Conservation (phyloP, 1,140 invertebrate species). For the Drosophila busckii region DNA sequence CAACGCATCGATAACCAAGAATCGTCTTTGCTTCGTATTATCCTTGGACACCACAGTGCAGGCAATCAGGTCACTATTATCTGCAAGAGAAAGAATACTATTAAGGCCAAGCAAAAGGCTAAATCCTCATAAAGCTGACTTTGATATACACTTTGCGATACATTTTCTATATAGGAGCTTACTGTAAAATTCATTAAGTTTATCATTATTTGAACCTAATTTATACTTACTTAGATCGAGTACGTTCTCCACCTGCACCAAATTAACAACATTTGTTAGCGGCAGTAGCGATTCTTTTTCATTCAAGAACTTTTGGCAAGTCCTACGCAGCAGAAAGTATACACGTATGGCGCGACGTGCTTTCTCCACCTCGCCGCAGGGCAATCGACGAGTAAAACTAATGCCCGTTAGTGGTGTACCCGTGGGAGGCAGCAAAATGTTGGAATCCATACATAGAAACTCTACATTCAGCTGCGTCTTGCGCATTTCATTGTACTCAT, state of each 20-base stretch:
- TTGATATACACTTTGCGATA: too few species aligned
- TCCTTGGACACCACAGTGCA: conserved; percentile 96
- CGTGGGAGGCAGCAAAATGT: conserved; percentile 96
- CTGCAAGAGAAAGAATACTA: too few species aligned
- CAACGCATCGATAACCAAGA: conserved; percentile 95
- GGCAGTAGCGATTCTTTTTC: conserved; percentile 93
- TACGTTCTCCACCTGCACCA: conserved; percentile 94
- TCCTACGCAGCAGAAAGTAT: conserved; percentile 93
- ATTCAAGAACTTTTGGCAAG: conserved; percentile 89
- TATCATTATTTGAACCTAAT: too few species aligned
- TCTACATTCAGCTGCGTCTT: conserved; percentile 94
- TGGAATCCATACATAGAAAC: conserved; percentile 97
- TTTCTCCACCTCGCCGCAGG: conserved; percentile 97
- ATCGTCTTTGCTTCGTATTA: conserved; percentile 92
- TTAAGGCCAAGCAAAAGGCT: too few species aligned
- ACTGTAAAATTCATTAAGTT: too few species aligned
- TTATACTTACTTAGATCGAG: conserved; percentile 94
- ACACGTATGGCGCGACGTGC: conserved; percentile 95
- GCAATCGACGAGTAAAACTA: conserved; percentile 94
- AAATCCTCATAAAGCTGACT: too few species aligned
- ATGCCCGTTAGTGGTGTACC: conserved; percentile 98
- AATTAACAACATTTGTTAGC: conserved; percentile 92
- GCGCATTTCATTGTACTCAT: conserved; percentile 95
- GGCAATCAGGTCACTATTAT: conserved; percentile 97
- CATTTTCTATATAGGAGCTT: too few species aligned